A percentile compares a stretch with the other conserved stretches of the same genome.
Conservation (phyloP, 2,113 vertebrate genomes). For the Grammatotria lemairii region DNA sequence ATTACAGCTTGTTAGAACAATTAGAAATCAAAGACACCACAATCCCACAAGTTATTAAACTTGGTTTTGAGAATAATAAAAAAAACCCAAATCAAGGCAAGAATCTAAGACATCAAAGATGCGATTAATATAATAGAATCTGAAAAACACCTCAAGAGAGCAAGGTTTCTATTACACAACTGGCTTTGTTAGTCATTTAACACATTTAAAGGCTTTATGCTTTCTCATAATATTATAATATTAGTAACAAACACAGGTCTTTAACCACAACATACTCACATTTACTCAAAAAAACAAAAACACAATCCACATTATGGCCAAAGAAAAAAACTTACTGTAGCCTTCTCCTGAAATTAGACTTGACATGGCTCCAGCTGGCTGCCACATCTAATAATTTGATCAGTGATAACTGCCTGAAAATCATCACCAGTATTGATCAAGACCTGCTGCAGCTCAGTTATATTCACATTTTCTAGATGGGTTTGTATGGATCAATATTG, state of each 20-base stretch:
- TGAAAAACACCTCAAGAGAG: neutral
- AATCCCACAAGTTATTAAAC: neutral
- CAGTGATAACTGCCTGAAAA: neutral
- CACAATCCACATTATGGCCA: neutral
- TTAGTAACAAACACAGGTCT: neutral
- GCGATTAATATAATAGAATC: neutral
- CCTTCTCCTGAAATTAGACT: neutral
- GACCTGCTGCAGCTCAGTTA: neutral
- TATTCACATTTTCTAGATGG: neutral
- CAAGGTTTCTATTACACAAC: neutral
- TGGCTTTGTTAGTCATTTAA: too few relatives aligned
- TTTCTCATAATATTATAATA: neutral
- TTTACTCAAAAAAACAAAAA: neutral
- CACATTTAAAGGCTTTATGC: neutral
- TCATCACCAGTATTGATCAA: neutral
- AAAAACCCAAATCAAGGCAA: neutral
- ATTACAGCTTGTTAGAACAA: neutral
- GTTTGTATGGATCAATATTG: neutral
- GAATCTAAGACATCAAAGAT: neutral
- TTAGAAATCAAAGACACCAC: neutral
- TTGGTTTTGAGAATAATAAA: neutral
- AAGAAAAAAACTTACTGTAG: neutral
- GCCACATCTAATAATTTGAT: neutral
- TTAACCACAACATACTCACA: neutral
- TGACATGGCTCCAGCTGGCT: constrained; percentile 5